Evolutionary conservation across 2,888 invertebrate genomes (phyloP).

Genomic region (Eudasyphora cyanicolor): DNA sequence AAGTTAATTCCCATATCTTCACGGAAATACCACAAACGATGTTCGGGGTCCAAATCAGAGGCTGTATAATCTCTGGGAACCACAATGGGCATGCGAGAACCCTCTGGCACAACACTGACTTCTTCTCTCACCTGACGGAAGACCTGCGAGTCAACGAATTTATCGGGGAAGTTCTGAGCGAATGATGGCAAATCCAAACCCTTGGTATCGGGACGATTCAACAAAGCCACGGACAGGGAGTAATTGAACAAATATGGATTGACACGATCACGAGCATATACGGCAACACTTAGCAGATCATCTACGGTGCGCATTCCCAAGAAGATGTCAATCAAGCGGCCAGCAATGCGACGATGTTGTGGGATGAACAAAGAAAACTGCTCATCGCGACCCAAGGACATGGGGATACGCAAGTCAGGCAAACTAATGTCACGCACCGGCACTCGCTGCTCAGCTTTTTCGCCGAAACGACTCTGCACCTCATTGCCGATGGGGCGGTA

Average conservation of each 20-base stretch:
- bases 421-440: conserved; percentile 83
- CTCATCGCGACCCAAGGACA: conserved; percentile 83
- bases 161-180: conserved; percentile 84
- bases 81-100: conserved; percentile 83
- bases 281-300: conserved; percentile 85
- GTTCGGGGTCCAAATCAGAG: conserved; percentile 87
- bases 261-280: conserved; percentile 86
- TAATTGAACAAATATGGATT: conserved; percentile 92
- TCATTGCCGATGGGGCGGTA: conserved; percentile 81
- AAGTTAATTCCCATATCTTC: conserved; percentile 79
- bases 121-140: conserved; percentile 82
- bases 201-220: conserved; percentile 85
- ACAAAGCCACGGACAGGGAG: conserved; percentile 87
- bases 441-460: conserved; percentile 81
- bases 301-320: conserved; percentile 86
- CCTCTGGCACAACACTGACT: conserved; percentile 82
- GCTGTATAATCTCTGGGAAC: conserved; percentile 87
- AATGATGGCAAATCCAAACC: conserved; percentile 83
- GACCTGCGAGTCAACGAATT: conserved; percentile 83
- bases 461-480: conserved; percentile 83
- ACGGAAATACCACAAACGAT: conserved; percentile 83
- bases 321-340: conserved; percentile 85
- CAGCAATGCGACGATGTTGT: conserved; percentile 84
- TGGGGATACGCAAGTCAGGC: conserved; percentile 84
- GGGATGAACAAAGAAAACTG: conserved; percentile 88